These are phyloP conservation scores for Drosophila hydei DNA, from an alignment of 1,140 invertebrate genomes.

Conservation along the genomic window DNA sequence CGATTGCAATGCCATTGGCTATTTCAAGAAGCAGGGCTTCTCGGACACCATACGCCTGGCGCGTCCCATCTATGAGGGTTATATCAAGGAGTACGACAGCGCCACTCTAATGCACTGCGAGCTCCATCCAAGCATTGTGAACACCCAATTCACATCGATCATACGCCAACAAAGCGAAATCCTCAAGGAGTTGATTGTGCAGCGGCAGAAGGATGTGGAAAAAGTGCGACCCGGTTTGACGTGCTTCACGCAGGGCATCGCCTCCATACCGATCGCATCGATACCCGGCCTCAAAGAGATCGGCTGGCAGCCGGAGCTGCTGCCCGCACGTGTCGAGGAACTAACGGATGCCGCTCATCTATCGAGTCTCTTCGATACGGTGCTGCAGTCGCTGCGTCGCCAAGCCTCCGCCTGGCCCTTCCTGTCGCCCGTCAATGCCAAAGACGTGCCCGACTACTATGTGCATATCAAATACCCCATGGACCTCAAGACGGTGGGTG, in stretches of 20 bases:
- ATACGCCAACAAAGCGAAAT: slow-evolving; percentile 96
- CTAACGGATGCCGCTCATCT: slow-evolving; percentile 86
- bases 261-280: slow-evolving; percentile 93
- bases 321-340: slow-evolving; percentile 85
- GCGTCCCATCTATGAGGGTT: slow-evolving; percentile 86
- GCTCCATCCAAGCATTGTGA: slow-evolving; percentile 94
- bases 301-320: slow-evolving; percentile 89
- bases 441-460: slow-evolving; percentile 97
- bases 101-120: slow-evolving; percentile 99
- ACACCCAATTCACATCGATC: slow-evolving; percentile 94
- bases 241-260: slow-evolving; percentile 93
- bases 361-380: slow-evolving; percentile 88
- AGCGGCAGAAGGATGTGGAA: slow-evolving; percentile 90
- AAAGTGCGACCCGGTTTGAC: slow-evolving; percentile 93
- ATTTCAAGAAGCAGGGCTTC: slow-evolving; percentile 99
- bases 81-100: slow-evolving; percentile 99
- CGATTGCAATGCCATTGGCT: slow-evolving; percentile 98
- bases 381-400: slow-evolving; percentile 90
- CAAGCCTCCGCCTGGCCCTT: slow-evolving; percentile 96
- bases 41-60: slow-evolving; percentile 96
- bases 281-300: slow-evolving; percentile 92
- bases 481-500: slow-evolving; percentile 95
- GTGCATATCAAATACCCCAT: slow-evolving; percentile 98
- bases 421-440: slow-evolving; percentile 93
- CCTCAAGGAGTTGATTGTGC: slow-evolving; percentile 93